These are phyloP conservation scores for Sylvilagus bachmani DNA, from an alignment of 2,113 vertebrate species.

Conservation along the genomic window DNA sequence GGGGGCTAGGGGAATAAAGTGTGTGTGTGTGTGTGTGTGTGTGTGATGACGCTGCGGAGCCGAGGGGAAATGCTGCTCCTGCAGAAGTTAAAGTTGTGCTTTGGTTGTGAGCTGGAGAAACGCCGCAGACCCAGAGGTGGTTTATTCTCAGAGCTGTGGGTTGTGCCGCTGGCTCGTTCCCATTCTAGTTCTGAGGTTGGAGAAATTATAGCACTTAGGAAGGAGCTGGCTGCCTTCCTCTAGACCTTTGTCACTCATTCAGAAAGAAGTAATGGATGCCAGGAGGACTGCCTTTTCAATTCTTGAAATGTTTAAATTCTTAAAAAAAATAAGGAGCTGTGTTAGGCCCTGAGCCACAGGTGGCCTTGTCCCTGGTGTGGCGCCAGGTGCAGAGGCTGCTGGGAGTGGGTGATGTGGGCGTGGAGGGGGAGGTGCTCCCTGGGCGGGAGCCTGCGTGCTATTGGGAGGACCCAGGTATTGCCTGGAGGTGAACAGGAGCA, in stretches of 20 bases:
- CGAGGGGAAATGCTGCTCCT: not conserved
- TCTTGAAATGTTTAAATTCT: not conserved
- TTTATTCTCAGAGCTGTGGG: slow-evolving; percentile 10
- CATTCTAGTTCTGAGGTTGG: not conserved
- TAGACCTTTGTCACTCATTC: not conserved
- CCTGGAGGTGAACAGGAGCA: not conserved
- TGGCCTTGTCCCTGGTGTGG: not conserved
- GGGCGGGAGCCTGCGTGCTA: not conserved
- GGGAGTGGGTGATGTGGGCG: not conserved
- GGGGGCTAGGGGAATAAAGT: too few species aligned
- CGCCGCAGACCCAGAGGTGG: not conserved
- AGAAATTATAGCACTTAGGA: not conserved
- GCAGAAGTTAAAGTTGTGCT: not conserved
- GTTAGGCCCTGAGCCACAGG: not conserved
- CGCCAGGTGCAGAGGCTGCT: not conserved
- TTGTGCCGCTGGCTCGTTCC: not conserved
- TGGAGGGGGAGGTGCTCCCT: not conserved
- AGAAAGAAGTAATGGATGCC: not conserved
- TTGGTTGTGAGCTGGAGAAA: not conserved
- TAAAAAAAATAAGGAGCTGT: not conserved
- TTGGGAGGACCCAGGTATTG: too few species aligned
- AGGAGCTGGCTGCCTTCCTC: not conserved
- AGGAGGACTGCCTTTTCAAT: not conserved
- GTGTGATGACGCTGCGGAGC: not conserved
- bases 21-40: too few species aligned